These are phyloP conservation scores for Coelopa frigida DNA, from an alignment of 1,140 invertebrate species.

Conservation along the genomic window DNA sequence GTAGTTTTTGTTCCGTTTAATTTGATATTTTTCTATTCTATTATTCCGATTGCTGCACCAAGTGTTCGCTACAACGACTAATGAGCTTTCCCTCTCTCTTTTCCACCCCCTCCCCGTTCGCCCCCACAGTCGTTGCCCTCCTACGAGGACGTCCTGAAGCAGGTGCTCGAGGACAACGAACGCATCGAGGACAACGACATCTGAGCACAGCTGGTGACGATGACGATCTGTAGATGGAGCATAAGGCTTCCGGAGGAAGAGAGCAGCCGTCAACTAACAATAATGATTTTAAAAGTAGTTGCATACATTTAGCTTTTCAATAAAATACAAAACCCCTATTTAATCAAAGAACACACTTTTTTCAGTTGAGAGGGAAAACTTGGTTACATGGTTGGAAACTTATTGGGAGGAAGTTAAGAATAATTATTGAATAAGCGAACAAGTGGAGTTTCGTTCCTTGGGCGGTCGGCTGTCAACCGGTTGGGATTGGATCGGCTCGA, in stretches of 20 bases:
- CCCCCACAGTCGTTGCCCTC: slow-evolving; percentile 8
- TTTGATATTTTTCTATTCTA: neutral
- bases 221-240: neutral
- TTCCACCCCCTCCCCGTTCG: neutral
- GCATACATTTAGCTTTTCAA: neutral
- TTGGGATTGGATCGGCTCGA: neutral
- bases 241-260: neutral
- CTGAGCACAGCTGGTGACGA: slow-evolving; percentile 5
- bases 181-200: slow-evolving; percentile 13
- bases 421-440: neutral
- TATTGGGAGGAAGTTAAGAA: neutral
- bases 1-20: slow-evolving; percentile 3
- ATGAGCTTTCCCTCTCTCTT: neutral
- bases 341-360: neutral
- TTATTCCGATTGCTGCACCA: neutral
- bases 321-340: neutral
- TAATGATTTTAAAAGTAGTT: neutral
- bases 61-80: neutral
- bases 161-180: slow-evolving; percentile 23
- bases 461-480: neutral
- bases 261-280: neutral
- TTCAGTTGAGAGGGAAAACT: too few relatives aligned
- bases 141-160: slow-evolving; percentile 30
- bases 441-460: neutral
- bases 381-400: too few relatives aligned